Percentiles rank a stretch among this genome's conserved stretches.
phyloP scores from a whole-genome alignment of 1,140 invertebrate genomes.

The Cotesia vestalis region DNA sequence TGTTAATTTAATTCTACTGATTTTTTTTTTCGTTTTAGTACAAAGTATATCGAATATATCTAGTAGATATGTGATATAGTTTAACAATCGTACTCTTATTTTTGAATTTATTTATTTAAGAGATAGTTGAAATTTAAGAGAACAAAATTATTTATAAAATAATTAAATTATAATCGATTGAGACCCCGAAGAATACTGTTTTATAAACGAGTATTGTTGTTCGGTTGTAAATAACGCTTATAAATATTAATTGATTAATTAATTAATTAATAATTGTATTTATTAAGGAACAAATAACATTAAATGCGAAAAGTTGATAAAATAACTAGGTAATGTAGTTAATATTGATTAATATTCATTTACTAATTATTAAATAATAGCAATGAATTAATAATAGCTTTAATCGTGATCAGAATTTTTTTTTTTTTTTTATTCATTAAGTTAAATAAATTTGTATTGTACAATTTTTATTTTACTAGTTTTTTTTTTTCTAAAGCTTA shows the following conservation, averaged over 20 bases:
- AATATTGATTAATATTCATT: constrained; percentile 8
- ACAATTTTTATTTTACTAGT: too few relatives aligned
- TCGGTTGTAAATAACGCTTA: constrained; percentile 62
- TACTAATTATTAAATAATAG: background rate
- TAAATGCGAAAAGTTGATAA: background rate
- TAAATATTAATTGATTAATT: constrained; percentile 36
- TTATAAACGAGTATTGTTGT: constrained; percentile 51
- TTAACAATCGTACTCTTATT: too few relatives aligned
- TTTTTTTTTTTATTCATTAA: background rate
- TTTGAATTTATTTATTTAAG: too few relatives aligned
- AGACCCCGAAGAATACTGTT: constrained; percentile 40
- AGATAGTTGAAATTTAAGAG: background rate
- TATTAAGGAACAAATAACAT: background rate
- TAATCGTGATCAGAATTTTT: background rate
- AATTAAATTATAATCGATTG: constrained; percentile 19
- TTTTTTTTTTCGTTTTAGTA: background rate
- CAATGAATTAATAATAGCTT: constrained; percentile 6
- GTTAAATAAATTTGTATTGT: background rate
- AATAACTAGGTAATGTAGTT: constrained; percentile 9
- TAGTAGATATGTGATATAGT: background rate
- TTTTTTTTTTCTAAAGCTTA: too few relatives aligned
- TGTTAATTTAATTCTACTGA: constrained; percentile 6
- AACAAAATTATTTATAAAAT: constrained; percentile 15
- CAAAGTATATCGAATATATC: background rate
- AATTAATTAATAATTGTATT: constrained; percentile 13